Evolutionary conservation across 1,140 invertebrate genomes (phyloP).

Genomic region (Lanistes nyassanus): DNA sequence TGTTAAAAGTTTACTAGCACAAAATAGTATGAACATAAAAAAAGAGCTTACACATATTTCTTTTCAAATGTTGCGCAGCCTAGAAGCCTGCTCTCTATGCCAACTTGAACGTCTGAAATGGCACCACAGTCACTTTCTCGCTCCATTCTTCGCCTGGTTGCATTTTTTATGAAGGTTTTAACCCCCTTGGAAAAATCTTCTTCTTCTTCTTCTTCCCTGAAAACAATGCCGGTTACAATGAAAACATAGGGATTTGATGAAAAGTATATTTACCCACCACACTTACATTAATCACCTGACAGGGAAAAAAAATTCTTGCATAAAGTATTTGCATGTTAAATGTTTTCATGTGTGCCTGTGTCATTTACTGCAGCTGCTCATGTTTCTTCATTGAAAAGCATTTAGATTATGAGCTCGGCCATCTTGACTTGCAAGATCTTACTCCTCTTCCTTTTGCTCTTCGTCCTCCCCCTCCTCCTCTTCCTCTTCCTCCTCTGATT

Average conservation of each 20-base stretch:
- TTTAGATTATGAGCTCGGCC: too few relatives aligned
- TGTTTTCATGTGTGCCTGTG: too few relatives aligned
- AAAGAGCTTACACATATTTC: slow-evolving; percentile 62
- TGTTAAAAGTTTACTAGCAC: too few relatives aligned
- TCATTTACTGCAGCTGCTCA: too few relatives aligned
- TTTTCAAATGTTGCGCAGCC: slow-evolving; percentile 66
- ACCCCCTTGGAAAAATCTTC: slow-evolving; percentile 64
- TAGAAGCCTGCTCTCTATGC: slow-evolving; percentile 64
- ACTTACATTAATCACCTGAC: too few relatives aligned
- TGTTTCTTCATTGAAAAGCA: too few relatives aligned
- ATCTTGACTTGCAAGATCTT: slow-evolving; percentile 62
- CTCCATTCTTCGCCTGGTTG: slow-evolving; percentile 43
- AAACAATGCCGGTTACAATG: too few relatives aligned
- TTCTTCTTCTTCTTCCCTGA: slow-evolving; percentile 44
- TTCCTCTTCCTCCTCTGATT: slow-evolving; percentile 48
- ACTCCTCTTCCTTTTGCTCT: slow-evolving; percentile 54
- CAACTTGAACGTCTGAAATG: slow-evolving; percentile 44
- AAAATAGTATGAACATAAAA: too few relatives aligned
- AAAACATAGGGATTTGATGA: too few relatives aligned
- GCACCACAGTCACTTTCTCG: slow-evolving; percentile 28
- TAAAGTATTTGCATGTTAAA: too few relatives aligned
- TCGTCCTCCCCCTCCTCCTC: slow-evolving; percentile 42
- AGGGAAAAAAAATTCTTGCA: too few relatives aligned
- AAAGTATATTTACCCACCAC: too few relatives aligned
- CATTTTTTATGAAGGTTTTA: slow-evolving; percentile 56